These are phyloP conservation scores for Psettodes erumei DNA, from an alignment of 2,113 vertebrate species.

Conservation along the genomic window DNA sequence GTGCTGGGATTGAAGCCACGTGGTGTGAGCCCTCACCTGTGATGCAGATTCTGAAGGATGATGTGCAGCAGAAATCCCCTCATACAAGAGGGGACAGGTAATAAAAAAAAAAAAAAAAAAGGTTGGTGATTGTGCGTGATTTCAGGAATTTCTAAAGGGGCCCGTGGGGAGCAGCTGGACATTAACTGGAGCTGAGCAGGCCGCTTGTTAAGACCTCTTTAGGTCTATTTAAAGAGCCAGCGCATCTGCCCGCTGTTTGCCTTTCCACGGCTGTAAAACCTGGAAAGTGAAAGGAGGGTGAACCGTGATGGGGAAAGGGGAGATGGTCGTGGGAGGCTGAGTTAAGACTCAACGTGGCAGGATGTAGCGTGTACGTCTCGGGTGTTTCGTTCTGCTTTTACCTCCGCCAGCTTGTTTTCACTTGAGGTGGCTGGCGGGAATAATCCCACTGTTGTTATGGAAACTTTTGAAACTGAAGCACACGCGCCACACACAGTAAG, in stretches of 20 bases:
- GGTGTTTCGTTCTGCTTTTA: background rate
- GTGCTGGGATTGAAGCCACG: background rate
- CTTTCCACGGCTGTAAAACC: slow-evolving; percentile 74
- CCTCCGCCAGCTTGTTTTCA: slow-evolving; percentile 20
- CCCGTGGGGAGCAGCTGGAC: slow-evolving; percentile 23
- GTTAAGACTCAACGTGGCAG: too few relatives aligned
- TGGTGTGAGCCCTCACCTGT: background rate
- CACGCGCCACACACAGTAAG: slow-evolving; percentile 9
- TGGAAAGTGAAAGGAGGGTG: slow-evolving; percentile 57
- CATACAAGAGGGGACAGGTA: background rate
- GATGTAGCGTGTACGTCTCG: too few relatives aligned
- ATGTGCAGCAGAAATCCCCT: background rate
- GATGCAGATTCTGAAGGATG: background rate
- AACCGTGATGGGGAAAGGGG: slow-evolving; percentile 37
- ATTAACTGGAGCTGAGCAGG: slow-evolving; percentile 31
- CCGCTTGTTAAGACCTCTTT: slow-evolving; percentile 64
- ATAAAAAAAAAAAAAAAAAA: background rate
- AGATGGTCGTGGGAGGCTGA: slow-evolving; percentile 31
- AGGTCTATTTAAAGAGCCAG: slow-evolving; percentile 70
- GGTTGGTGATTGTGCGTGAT: background rate
- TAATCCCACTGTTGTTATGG: slow-evolving; percentile 52
- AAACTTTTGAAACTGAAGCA: slow-evolving; percentile 38
- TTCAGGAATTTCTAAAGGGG: slow-evolving; percentile 42
- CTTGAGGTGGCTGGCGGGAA: slow-evolving; percentile 29
- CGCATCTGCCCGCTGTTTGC: slow-evolving; percentile 76